These are phyloP conservation scores for Meta bourneti DNA, from an alignment of 2,888 invertebrate species.

Conservation along the genomic window DNA sequence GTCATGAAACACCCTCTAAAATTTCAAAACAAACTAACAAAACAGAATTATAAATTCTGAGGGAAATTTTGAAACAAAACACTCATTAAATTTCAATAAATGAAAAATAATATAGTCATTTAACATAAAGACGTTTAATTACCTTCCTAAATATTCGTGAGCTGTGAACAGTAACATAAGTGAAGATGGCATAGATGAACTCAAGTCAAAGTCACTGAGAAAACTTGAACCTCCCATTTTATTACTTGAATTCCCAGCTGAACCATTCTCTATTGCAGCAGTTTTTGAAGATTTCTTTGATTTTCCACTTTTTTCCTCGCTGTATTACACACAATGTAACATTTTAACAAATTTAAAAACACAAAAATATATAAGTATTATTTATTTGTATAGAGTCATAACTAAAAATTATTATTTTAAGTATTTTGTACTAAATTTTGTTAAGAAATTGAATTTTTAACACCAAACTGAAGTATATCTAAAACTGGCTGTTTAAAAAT, in stretches of 20 bases:
- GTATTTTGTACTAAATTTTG: too few species aligned
- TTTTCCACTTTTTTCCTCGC: slow-evolving; percentile 66
- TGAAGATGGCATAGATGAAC: slow-evolving; percentile 82
- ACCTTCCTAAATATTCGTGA: slow-evolving; percentile 90
- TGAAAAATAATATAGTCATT: not conserved
- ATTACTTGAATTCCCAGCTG: slow-evolving; percentile 38
- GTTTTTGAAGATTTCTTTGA: slow-evolving; percentile 36
- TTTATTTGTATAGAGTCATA: not conserved
- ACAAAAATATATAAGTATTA: not conserved
- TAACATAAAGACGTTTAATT: slow-evolving; percentile 76
- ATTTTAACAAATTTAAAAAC: too few species aligned
- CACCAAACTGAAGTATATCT: not conserved
- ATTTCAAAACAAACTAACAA: too few species aligned
- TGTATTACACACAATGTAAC: not conserved
- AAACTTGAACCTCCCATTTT: slow-evolving; percentile 16
- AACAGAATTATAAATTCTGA: too few species aligned
- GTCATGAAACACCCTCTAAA: too few species aligned
- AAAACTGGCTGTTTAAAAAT: too few species aligned
- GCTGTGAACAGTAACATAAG: slow-evolving; percentile 89
- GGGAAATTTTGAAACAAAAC: too few species aligned
- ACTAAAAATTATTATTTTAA: too few species aligned
- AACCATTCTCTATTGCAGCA: not conserved
- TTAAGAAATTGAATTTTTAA: too few species aligned
- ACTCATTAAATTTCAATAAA: not conserved
- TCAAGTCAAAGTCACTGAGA: slow-evolving; percentile 74